Evolutionary conservation across 2,888 invertebrate species (phyloP), one percentile per base, ranked within the genome.

Genomic region (Melanostoma mellinum): DNA sequence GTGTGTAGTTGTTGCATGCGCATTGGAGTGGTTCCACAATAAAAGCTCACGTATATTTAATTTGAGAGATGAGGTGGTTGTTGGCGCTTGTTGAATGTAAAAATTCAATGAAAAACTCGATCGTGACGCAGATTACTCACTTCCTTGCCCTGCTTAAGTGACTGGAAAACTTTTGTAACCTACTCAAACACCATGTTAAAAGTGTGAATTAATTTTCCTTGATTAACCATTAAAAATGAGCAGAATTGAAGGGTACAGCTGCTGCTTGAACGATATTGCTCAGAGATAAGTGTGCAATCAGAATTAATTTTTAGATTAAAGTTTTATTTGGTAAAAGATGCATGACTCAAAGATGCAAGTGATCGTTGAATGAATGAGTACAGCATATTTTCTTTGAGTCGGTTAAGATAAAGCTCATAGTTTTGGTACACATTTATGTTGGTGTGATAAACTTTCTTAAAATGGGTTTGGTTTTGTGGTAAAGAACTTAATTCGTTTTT

Each of bases 151-250:
- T n/a, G 8, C 6, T 42, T 3, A 9, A 3, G 52, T n/a, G 3
- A 10, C 3, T 20, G 56, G 8, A 36, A 55, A 46, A n/a, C 44
- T 4, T 35, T 6, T 20, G 36, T 63, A 50, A 50, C 38, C 63
- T 38, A 63, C 63, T 63, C 50, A 38, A 63, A 30, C 63, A 50
- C 38, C 38, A 32, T 63, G 63, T 63, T 36, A 63, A 63, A 46
- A 63, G 3, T 35, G 56, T 3, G 6, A 33, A 48, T 1, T 5
- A 36, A 46, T 63, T 38, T 63, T 32, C 48, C 50, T 63, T 38
- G 38, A 38, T 20, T 9, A 36, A 38, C 61, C 38, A 42, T 32
- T n/a, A 30, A 20, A 50, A 42, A 20, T 33, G 33, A 44, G 44
- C 6, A 10, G n/a, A n/a, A 44, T n/a, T 60, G 6, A 58, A 8